Conservation (phyloP, 1,140 invertebrate genomes). For the Antheraea mylitta region DNA sequence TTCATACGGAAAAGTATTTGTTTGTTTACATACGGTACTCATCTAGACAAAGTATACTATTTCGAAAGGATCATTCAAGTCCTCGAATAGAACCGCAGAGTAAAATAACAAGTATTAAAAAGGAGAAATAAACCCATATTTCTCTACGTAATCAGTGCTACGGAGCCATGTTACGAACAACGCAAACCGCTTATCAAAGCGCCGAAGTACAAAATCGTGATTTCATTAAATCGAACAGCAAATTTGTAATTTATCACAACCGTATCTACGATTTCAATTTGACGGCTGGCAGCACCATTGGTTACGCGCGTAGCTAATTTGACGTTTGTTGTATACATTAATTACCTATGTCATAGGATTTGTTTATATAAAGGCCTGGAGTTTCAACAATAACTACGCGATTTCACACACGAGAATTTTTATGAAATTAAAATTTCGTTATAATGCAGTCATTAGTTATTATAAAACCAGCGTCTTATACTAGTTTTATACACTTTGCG, state of each 20-base stretch:
- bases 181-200: neutral
- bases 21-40: no score
- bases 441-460: no score
- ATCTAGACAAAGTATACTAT: no score
- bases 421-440: no score
- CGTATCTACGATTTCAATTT: conserved; percentile 1
- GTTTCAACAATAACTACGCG: neutral
- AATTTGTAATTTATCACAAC: neutral
- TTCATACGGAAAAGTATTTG: no score
- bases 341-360: neutral
- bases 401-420: no score
- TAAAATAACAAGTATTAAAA: no score
- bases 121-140: no score
- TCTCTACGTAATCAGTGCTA: neutral
- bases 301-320: neutral
- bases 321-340: neutral
- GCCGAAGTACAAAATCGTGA: neutral
- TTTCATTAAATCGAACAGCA: neutral
- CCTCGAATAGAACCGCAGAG: no score
- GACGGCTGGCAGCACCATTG: neutral
- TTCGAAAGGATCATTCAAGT: no score
- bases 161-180: neutral
- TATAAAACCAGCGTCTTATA: no score
- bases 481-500: no score
- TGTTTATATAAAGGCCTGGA: neutral